phyloP scores from a whole-genome alignment of 2,113 vertebrate species.

The Barbus barbus region DNA sequence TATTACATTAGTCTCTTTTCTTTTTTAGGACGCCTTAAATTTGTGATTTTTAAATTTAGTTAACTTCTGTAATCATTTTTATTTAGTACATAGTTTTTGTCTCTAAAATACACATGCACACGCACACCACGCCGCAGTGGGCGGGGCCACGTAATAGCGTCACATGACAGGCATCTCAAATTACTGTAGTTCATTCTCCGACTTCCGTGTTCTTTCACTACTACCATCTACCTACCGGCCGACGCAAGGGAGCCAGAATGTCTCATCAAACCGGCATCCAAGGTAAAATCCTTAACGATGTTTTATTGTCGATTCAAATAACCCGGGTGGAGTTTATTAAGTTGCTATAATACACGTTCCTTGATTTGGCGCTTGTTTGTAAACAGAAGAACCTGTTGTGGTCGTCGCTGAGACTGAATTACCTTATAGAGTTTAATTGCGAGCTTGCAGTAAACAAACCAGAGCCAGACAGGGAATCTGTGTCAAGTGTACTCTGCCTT shows the following conservation, averaged over 20 bases:
- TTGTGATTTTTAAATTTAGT: background rate
- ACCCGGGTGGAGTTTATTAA: background rate
- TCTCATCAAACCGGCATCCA: constrained; percentile 88
- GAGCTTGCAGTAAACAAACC: constrained; percentile 30
- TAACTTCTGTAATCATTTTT: background rate
- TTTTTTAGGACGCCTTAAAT: background rate
- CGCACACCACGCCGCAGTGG: constrained; percentile 32
- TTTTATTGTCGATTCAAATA: background rate
- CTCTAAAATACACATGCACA: background rate
- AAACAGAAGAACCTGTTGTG: constrained; percentile 34
- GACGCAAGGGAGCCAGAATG: constrained; percentile 65
- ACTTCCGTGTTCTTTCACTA: constrained; percentile 51
- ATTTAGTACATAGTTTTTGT: background rate
- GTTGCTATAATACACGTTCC: background rate
- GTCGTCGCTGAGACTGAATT: constrained; percentile 2
- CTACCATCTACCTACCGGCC: constrained; percentile 38
- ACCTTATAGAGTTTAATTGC: background rate
- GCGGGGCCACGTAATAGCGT: constrained; percentile 42
- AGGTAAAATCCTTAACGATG: constrained; percentile 69
- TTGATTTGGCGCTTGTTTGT: background rate
- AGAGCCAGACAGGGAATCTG: constrained; percentile 27
- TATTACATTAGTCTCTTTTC: background rate
- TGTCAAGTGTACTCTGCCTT: constrained; percentile 40
- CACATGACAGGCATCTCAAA: constrained; percentile 22
- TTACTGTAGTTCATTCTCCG: constrained; percentile 48